Evolutionary conservation across 2,888 invertebrate species (phyloP), one percentile per base, ranked within the genome.

Genomic region (Halictus ligatus): DNA sequence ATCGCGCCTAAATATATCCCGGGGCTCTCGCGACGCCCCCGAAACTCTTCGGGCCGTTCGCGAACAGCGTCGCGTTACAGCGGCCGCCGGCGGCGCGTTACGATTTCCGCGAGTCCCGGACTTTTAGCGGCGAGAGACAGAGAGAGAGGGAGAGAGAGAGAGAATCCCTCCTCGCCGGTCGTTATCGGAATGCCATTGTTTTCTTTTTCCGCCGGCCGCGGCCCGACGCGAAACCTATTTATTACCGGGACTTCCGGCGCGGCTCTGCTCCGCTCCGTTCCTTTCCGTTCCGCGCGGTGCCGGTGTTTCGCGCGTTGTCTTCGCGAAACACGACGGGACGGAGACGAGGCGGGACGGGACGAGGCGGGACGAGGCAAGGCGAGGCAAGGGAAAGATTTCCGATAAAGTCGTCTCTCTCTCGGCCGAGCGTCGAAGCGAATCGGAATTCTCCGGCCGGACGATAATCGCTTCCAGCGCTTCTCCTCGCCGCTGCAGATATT

Each of bases 1-100:
- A 93, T 92, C 90, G 91, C 91, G 90, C 89, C 88, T 92, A 92
- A 90, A 88, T 87, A 86, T 87, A 80, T 87, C 85, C 86, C 74
- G 60, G 48, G 60, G 48, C 75, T 67, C 75, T 67, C 43, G n/a
- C 80, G 40, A n/a, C n/a, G 73, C 50, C 43, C 35, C 35, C 35
- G 35, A 35, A 35, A 35, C 35, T 35, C 35, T 3, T 35, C 75
- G 54, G 13, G 13, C 25, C 69, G 50, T 75, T 35, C 69, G 69
- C 29, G n/a, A 76, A 40, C n/a, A n/a, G n/a, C 40, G 74, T 12
- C 2, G 12, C 1, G 35, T 35, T 35, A 35, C 35, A 5, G 2
- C 35, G 35, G 2, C 46, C 58, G 35, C 58, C 35, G 0, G 21
- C n/a, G n/a, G n/a, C n/a, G 69, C 69, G 77, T 29, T 64, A 64